phyloP scores from a whole-genome alignment of 2,888 invertebrate genomes.

The Cheilosia urbana region DNA sequence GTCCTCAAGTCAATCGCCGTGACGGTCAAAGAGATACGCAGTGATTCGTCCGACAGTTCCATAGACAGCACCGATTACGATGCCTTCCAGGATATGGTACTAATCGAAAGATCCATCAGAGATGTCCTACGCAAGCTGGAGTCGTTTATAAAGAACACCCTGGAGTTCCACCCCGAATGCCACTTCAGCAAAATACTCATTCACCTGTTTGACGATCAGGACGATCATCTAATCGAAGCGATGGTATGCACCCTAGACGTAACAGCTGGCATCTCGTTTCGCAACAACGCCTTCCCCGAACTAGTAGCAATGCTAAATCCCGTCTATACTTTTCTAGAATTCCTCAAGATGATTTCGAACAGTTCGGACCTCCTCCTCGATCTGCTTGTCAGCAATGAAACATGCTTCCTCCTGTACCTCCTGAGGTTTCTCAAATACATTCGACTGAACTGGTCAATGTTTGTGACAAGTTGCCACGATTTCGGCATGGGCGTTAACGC shows the following conservation, averaged over 20 bases:
- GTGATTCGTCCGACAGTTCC: constrained; percentile 93
- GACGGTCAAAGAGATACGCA: constrained; percentile 94
- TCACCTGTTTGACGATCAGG: constrained; percentile 94
- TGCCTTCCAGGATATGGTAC: constrained; percentile 94
- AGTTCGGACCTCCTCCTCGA: constrained; percentile 92
- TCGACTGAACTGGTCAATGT: constrained; percentile 92
- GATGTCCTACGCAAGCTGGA: constrained; percentile 93
- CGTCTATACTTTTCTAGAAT: constrained; percentile 93
- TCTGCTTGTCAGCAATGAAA: constrained; percentile 94
- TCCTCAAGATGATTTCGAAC: constrained; percentile 92
- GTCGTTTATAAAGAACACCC: constrained; percentile 90
- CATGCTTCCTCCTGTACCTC: constrained; percentile 93
- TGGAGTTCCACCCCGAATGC: constrained; percentile 94
- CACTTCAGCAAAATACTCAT: constrained; percentile 94
- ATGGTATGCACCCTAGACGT: constrained; percentile 96
- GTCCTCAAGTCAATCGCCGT: constrained; percentile 95
- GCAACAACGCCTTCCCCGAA: constrained; percentile 92
- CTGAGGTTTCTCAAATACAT: constrained; percentile 93
- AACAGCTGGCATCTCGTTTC: constrained; percentile 92
- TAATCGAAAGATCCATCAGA: constrained; percentile 93
- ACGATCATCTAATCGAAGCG: constrained; percentile 95
- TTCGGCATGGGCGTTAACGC: constrained; percentile 85
- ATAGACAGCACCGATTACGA: constrained; percentile 93
- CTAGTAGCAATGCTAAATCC: constrained; percentile 93
- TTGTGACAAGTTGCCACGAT: constrained; percentile 90